Evolutionary conservation across 2,888 invertebrate genomes (phyloP), one percentile per base, ranked within the genome.

Genomic region (Apotomis capreana): DNA sequence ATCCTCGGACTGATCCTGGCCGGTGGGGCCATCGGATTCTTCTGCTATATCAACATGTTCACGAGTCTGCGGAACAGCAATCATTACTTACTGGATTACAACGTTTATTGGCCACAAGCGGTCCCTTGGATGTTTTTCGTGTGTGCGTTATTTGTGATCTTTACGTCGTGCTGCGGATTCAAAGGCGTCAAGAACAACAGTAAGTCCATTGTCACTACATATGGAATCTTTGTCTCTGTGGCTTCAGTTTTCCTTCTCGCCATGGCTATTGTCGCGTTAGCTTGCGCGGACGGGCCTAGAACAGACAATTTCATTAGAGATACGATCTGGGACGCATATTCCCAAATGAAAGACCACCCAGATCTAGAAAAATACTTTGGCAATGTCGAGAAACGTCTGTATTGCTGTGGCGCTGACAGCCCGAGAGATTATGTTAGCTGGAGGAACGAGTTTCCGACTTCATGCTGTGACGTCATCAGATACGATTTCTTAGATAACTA

Each of bases 81-180:
- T 80, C 92, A 92, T 68, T 92, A 92, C 49, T 75, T 90, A 0
- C 79, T 92, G 74, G 92, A 93, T 76, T 93, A 90, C 83, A 87
- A 84, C 13, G 85, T 93, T 72, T 91, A 91, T 74, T 93, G 91
- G 92, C 90, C 92, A 0, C 92, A 93, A 76, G 90, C 89, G 0
- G 83, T 91, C 0, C 92, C 92, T 0, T 93, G 92, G 92, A 79
- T 92, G 73, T 93, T 92, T 73, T 83, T 92, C 46, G 73, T 91
- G 1, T 84, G 85, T 37, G 87, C 87, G 2, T 71, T 90, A 0
- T 79, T 90, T n/a, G 84, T 89, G 12, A 75, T 92, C 5, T 82
- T 83, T 62, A 87, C 87, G 0, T 84, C 89, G 0, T 79, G 83
- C 68, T 91, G 91, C 76, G 92, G 92, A 3, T 89, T 88, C 65